These are phyloP conservation scores for Pterocles orientalis DNA, from an alignment of 2,113 vertebrate genomes.

Conservation along the genomic window DNA sequence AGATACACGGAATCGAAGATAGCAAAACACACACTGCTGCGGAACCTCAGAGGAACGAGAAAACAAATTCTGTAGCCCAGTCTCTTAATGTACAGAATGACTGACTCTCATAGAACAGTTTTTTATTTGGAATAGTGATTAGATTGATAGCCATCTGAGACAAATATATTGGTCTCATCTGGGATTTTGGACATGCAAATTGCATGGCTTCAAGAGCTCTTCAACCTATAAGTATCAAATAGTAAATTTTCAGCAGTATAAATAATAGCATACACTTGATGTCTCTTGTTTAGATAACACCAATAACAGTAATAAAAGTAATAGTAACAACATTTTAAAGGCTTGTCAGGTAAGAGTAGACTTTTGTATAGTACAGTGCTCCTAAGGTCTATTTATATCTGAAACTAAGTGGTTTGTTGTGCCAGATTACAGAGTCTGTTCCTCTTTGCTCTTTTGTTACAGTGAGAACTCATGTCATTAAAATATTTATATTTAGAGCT, in stretches of 20 bases:
- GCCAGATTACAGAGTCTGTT: conserved; percentile 22
- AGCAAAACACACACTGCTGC: neutral
- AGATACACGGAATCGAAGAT: neutral
- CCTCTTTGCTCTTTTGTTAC: conserved; percentile 50
- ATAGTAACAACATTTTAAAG: neutral
- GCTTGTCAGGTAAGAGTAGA: neutral
- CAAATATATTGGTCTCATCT: neutral
- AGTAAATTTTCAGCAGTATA: neutral
- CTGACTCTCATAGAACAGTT: neutral
- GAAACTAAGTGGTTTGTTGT: conserved; percentile 27
- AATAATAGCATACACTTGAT: neutral
- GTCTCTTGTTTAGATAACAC: neutral
- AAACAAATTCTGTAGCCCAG: neutral
- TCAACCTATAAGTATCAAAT: neutral
- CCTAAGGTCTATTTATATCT: neutral
- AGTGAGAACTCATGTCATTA: conserved; percentile 46
- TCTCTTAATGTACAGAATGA: neutral
- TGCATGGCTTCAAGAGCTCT: neutral
- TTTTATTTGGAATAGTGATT: neutral
- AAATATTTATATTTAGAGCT: conserved; percentile 76
- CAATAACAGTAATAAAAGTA: neutral
- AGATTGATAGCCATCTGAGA: neutral
- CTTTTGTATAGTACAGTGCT: neutral
- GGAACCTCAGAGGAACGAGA: neutral
- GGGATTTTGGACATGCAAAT: neutral